phyloP scores from a whole-genome alignment of 2,113 vertebrate species.

The Rhinolophus sinicus region DNA sequence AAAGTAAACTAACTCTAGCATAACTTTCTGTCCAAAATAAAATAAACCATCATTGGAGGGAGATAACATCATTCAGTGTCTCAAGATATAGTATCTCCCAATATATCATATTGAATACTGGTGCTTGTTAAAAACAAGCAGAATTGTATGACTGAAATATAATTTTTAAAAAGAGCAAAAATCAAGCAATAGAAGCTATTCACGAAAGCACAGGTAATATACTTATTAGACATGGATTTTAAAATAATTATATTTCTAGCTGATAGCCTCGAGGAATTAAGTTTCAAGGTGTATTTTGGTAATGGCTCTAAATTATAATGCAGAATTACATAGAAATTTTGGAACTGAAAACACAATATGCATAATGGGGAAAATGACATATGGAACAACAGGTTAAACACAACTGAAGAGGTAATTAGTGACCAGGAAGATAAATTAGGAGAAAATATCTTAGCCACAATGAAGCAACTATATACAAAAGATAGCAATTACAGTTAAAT shows the following conservation, averaged over 20 bases:
- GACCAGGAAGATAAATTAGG: not conserved
- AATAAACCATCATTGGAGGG: not conserved
- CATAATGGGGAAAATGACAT: not conserved
- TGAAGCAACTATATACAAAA: not conserved
- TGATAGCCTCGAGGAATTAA: not conserved
- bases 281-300: not conserved
- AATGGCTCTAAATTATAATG: not conserved
- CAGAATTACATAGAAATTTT: not conserved
- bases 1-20: not conserved
- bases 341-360: not conserved
- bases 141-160: not conserved
- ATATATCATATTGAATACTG: not conserved
- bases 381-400: not conserved
- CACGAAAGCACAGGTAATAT: not conserved
- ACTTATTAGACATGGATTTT: not conserved
- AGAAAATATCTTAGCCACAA: not conserved
- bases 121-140: not conserved
- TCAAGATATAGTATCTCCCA: not conserved
- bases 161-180: not conserved
- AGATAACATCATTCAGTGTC: not conserved
- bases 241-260: not conserved
- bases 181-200: not conserved
- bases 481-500: not conserved
- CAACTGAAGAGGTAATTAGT: not conserved
- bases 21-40: not conserved